Conservation (phyloP, 2,888 invertebrate species). For the Ophion slaviceki region DNA sequence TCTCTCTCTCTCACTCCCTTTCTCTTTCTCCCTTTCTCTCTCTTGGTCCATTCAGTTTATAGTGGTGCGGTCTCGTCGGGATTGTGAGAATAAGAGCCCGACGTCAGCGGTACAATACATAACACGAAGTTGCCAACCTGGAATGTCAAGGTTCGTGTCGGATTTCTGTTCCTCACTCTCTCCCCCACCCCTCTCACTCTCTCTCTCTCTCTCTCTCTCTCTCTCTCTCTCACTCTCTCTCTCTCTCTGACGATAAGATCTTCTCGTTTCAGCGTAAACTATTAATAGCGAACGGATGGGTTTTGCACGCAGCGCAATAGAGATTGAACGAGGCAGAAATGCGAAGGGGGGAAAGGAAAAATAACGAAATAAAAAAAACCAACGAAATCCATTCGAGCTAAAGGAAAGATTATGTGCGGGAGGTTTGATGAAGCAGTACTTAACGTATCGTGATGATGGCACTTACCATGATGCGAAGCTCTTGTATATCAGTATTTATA, state of each 20-base stretch:
- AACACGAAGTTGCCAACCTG: constrained; percentile 57
- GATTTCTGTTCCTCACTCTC: constrained; percentile 58
- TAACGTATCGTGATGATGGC: constrained; percentile 69
- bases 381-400: constrained; percentile 22
- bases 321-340: constrained; percentile 20
- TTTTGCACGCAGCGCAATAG: constrained; percentile 59
- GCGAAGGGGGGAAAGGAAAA: background rate
- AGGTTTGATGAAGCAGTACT: constrained; percentile 73
- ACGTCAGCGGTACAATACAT: constrained; percentile 43
- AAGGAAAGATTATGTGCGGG: constrained; percentile 62
- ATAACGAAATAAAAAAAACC: constrained; percentile 17
- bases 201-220: too few species aligned
- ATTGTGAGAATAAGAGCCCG: constrained; percentile 45
- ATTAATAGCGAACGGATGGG: constrained; percentile 70
- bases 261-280: constrained; percentile 65
- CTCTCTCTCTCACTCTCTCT: too few species aligned
- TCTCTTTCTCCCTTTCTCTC: constrained; percentile 31
- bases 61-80: constrained; percentile 35
- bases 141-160: constrained; percentile 69
- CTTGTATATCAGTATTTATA: constrained; percentile 65
- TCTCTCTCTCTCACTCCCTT: constrained; percentile 23
- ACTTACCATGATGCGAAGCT: constrained; percentile 59
- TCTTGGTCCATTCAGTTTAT: constrained; percentile 43
- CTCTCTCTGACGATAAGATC: constrained; percentile 70
- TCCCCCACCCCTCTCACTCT: constrained; percentile 59